Conservation (phyloP, 2,113 vertebrate species). For the Brachionichthys hirsutus region DNA sequence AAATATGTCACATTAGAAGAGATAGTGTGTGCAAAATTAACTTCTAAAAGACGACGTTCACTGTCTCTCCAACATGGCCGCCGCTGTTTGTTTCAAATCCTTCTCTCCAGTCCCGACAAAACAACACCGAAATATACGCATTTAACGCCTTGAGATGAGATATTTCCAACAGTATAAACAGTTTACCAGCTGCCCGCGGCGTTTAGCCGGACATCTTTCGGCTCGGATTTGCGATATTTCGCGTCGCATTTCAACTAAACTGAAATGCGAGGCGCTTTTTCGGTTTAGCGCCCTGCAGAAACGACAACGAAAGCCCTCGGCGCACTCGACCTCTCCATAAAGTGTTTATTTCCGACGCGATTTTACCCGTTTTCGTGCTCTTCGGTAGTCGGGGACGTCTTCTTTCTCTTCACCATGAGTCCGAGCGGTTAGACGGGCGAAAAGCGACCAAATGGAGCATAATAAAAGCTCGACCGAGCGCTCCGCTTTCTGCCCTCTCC, state of each 20-base stretch:
- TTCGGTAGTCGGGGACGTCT: conserved; percentile 75
- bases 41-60: conserved; percentile 78
- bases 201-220: conserved; percentile 19
- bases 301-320: conserved; percentile 77
- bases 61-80: conserved; percentile 99
- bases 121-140: conserved; percentile 79
- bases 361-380: conserved; percentile 82
- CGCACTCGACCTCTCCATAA: conserved; percentile 79
- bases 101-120: conserved; percentile 90
- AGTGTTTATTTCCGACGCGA: conserved; percentile 69
- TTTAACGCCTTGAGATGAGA: conserved; percentile 43
- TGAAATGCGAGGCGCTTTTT: conserved; percentile 80
- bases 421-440: conserved; percentile 74
- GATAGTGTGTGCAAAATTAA: conserved; percentile 69
- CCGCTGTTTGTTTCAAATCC: conserved; percentile 99
- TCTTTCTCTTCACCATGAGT: conserved; percentile 89
- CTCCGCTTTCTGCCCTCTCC: conserved; percentile 71
- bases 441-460: conserved; percentile 76
- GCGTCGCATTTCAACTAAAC: conserved; percentile 67
- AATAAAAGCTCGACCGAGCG: conserved; percentile 74
- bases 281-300: conserved; percentile 82
- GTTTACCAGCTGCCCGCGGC: neutral
- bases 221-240: conserved; percentile 28
- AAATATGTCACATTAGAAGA: conserved; percentile 48
- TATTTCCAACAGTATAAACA: conserved; percentile 34